Evolutionary conservation across 2,888 invertebrate species (phyloP), one percentile per base, ranked within the genome.

Genomic region (Lordiphosa andalusiaca): DNA sequence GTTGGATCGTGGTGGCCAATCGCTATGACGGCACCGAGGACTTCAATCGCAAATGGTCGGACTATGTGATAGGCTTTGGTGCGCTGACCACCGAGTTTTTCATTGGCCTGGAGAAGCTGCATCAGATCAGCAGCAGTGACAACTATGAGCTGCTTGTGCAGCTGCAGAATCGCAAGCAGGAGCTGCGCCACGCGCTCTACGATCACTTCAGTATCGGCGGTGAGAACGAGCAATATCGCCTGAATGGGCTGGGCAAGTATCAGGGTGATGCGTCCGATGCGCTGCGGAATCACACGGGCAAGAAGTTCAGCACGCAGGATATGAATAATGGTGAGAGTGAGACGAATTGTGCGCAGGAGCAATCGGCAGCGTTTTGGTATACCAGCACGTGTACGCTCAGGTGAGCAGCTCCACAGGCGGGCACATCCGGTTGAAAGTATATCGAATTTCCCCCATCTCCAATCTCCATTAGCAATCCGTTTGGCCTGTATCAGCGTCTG

Each of bases 301-400:
- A 83, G 7, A 80, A 80, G 12, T 80, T 80, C 23, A 72, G 64
- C 36, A 83, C 83, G 3, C 41, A 63, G 0, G 80, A 80, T 36
- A 52, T 19, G 38, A 51, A 65, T 12, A 76, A 69, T 6, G 72
- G 66, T 6, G 83, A 76, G 16, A 71, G 53, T 10, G 60, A 58
- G 5, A 4, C 7, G 0, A 80, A 71, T 19, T 80, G 80, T 10
- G 80, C 80, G 1, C 23, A 6, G 0, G 33, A 40, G 1, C 80
- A 80, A 16, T 66, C 71, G 38, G 74, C 58, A 0, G 80, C 77
- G n/a, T 80, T 80, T 21, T 80, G 80, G 80, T 83, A 72, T 23
- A 63, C 52, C 47, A 57, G 36, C 36, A 41, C 63, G 19, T 80
- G 80, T 21, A 80, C 41, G 4, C 52, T 67, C 6, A 80, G 81